Percentiles rank a stretch among this genome's conserved stretches.
phyloP scores from a whole-genome alignment of 1,140 invertebrate species.

The Heliconius eleuchia region DNA sequence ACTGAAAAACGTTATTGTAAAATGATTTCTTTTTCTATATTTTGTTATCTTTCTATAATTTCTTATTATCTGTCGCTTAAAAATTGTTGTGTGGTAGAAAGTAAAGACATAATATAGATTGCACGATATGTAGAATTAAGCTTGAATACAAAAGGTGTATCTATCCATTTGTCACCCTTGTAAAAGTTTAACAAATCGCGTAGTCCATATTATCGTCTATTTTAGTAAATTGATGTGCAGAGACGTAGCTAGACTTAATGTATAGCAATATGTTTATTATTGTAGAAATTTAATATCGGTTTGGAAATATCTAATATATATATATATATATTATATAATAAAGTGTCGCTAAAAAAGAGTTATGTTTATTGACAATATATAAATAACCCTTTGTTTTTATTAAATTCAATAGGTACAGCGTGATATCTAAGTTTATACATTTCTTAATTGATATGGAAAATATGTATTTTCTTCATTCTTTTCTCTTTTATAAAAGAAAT shows the following conservation, averaged over 20 bases:
- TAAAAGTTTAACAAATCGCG: slow-evolving; percentile 35
- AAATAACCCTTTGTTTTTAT: neutral
- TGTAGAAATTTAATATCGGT: slow-evolving; percentile 71
- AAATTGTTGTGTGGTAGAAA: slow-evolving; percentile 58
- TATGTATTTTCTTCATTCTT: no score
- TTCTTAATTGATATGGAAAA: no score
- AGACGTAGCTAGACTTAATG: slow-evolving; percentile 54
- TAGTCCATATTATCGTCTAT: slow-evolving; percentile 25
- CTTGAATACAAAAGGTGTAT: slow-evolving; percentile 17
- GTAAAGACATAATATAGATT: slow-evolving; percentile 37
- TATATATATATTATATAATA: no score
- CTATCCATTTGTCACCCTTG: slow-evolving; percentile 5
- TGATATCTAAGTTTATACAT: no score
- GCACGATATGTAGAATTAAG: slow-evolving; percentile 19
- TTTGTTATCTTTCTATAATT: neutral
- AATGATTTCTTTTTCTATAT: neutral
- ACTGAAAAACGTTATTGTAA: neutral
- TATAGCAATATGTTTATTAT: slow-evolving; percentile 64
- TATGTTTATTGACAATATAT: neutral
- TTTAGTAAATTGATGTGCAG: slow-evolving; percentile 35
- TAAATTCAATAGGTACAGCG: no score
- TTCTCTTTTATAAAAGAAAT: no score
- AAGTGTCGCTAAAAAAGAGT: neutral
- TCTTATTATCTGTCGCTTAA: slow-evolving; percentile 35
- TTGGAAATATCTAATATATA: slow-evolving; percentile 44